phyloP scores from a whole-genome alignment of 2,113 vertebrate species.

The Tupaia tana region DNA sequence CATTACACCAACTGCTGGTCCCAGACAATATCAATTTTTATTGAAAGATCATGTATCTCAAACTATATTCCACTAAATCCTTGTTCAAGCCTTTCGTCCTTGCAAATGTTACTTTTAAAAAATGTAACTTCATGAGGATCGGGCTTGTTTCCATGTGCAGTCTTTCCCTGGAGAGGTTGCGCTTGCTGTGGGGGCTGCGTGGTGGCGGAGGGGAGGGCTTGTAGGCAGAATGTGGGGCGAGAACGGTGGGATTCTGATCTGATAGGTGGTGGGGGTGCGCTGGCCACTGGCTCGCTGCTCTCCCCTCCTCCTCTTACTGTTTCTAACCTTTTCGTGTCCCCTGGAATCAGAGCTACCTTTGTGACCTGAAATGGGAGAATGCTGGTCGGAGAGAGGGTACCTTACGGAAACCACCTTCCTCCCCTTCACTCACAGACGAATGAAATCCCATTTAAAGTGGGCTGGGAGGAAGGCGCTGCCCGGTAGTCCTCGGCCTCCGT shows the following conservation, averaged over 20 bases:
- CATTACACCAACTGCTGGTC: too few relatives aligned
- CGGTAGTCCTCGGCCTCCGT: not conserved
- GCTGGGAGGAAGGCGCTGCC: not conserved
- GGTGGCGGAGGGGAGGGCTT: not conserved
- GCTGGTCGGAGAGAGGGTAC: not conserved
- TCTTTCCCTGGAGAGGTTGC: too few relatives aligned
- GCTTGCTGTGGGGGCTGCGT: too few relatives aligned
- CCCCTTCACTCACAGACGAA: not conserved
- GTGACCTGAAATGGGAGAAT: not conserved
- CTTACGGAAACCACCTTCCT: not conserved
- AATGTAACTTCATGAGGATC: not conserved
- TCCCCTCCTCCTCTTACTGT: not conserved
- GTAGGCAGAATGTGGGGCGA: not conserved
- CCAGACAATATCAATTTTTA: not conserved
- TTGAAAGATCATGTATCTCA: constrained; percentile 1
- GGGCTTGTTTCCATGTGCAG: not conserved
- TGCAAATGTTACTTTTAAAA: not conserved
- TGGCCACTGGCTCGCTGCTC: not conserved
- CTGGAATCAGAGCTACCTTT: constrained; percentile 1
- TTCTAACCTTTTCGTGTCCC: not conserved
- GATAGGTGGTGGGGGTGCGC: too few relatives aligned
- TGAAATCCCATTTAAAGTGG: not conserved
- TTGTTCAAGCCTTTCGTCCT: not conserved
- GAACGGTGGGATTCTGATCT: not conserved
- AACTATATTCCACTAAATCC: not conserved